Percentiles rank a stretch among this genome's conserved stretches.
phyloP scores from a whole-genome alignment of 2,888 invertebrate species.

The Meganola albula region DNA sequence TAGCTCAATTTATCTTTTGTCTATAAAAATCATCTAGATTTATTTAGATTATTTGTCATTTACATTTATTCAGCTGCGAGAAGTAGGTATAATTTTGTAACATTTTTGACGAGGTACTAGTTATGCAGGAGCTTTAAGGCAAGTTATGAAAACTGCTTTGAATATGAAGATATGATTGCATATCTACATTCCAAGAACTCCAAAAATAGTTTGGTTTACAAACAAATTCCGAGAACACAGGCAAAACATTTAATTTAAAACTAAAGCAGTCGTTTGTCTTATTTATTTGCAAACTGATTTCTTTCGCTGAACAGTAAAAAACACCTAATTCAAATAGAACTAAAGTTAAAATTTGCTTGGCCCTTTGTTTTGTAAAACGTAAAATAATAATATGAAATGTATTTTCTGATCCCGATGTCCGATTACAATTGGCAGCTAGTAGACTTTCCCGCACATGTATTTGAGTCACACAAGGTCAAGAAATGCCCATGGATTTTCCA shows the following conservation, averaged over 20 bases:
- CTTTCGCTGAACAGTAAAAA: not conserved
- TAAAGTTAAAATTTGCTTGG: constrained; percentile 11
- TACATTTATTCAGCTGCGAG: too few relatives aligned
- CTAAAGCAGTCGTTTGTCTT: constrained; percentile 8
- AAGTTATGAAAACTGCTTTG: too few relatives aligned
- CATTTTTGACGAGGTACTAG: too few relatives aligned
- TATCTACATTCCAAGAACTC: too few relatives aligned
- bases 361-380: constrained; percentile 4
- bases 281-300: not conserved
- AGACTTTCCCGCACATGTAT: constrained; percentile 25
- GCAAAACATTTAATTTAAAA: constrained; percentile 12
- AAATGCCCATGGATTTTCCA: not conserved
- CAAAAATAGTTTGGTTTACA: constrained; percentile 11
- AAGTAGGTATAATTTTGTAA: too few relatives aligned
- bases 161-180: too few relatives aligned
- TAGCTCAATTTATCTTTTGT: too few relatives aligned
- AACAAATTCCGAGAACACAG: constrained; percentile 25
- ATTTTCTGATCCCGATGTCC: constrained; percentile 13
- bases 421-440: constrained; percentile 24
- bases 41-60: too few relatives aligned
- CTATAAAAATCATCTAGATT: too few relatives aligned
- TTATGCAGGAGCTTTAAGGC: too few relatives aligned
- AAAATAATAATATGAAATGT: constrained; percentile 1
- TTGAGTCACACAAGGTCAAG: not conserved
- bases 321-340: rapidly evolving